Evolutionary conservation across 2,113 vertebrate species (phyloP), one percentile per base, ranked within the genome.

Genomic region (Felis catus): DNA sequence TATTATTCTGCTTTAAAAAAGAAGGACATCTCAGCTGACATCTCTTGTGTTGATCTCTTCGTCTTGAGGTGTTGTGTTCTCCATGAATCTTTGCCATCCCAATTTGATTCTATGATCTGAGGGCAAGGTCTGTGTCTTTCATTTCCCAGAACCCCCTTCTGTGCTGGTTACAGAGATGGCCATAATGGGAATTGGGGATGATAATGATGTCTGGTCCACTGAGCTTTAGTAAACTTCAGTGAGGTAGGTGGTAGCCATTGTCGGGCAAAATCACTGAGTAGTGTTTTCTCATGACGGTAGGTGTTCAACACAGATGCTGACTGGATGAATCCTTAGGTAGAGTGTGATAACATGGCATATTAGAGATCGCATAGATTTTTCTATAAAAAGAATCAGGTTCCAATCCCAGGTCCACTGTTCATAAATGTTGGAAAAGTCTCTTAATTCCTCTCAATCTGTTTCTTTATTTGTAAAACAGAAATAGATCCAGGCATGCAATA

Each of bases 391-490:
- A 91, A 51, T 6, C 10, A 85, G 7, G 25, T 68, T 92, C 21
- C 86, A 79, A 92, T 87, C 18, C 36, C 58, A 51, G 51, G 33
- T 74, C 21, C 15, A 45, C 10, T 48, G 3, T 80, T 79, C 48
- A 79, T 36, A 85, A 73, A 41, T 63, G 45, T 79, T 68, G 66
- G 65, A 13, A 58, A 84, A 68, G 25, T 36, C 73, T 81, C 15
- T 76, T 94, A 45, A 51, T 53, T 74, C 3, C 13, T 65, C 55
- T 86, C 19, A n/a, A 16, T 68, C 79, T 87, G 5, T 55, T 92
- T 84, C 78, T 89, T 89, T 61, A 61, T 74, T 86, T 83, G 8
- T 92, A 84, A 92, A 91, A 80, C 31, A 65, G 73, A 93, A 74
- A 45, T 41, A 70, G 61, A 95, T 53, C 7, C 70, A 90, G 25